Conservation (phyloP, 2,113 vertebrate genomes). For the Puffinus mauretanicus region DNA sequence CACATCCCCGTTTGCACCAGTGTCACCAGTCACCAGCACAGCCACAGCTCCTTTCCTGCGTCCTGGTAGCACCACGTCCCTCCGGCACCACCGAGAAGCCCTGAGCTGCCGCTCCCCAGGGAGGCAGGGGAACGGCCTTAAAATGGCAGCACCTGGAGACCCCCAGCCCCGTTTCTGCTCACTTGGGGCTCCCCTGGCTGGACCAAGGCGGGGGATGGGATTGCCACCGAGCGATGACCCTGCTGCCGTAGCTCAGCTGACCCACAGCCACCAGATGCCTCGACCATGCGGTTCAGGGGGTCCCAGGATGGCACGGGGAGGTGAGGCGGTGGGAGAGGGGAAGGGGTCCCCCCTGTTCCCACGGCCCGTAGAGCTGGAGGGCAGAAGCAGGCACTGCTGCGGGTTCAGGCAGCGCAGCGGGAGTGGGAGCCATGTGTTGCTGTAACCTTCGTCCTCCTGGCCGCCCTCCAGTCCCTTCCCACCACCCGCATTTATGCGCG, state of each 20-base stretch:
- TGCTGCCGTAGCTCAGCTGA: rapidly evolving
- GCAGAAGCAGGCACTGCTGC: background rate
- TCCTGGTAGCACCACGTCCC: rapidly evolving
- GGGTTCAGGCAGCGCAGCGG: background rate
- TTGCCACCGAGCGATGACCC: background rate
- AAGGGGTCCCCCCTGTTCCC: background rate
- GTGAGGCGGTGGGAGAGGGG: background rate
- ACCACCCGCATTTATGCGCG: background rate
- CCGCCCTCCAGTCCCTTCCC: background rate
- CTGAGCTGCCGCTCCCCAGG: rapidly evolving
- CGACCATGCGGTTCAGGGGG: rapidly evolving
- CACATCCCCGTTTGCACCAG: background rate
- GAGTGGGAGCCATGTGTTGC: background rate
- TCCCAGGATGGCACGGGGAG: background rate
- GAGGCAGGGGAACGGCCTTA: background rate
- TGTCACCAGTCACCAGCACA: background rate
- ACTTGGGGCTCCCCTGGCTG: background rate
- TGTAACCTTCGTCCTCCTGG: background rate
- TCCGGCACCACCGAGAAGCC: rapidly evolving
- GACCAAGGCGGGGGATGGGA: rapidly evolving
- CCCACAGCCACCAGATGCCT: background rate
- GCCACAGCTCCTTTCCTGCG: background rate
- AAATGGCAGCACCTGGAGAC: background rate
- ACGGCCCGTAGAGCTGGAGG: rapidly evolving
- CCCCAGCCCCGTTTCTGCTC: background rate